phyloP scores from a whole-genome alignment of 2,113 vertebrate species.

The Phylloscopus trochilus region DNA sequence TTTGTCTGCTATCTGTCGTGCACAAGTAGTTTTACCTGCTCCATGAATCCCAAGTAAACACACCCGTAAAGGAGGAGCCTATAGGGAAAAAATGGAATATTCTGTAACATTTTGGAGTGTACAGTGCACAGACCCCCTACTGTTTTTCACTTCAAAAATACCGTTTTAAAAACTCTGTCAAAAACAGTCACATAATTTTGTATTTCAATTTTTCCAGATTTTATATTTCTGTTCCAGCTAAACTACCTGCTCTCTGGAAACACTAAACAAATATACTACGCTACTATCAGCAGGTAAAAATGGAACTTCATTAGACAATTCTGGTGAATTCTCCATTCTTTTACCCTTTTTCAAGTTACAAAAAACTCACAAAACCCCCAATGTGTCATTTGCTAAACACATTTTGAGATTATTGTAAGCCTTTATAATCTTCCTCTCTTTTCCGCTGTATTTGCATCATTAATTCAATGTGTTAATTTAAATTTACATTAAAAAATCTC shows the following conservation, averaged over 20 bases:
- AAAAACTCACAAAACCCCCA: neutral
- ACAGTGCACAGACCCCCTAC: neutral
- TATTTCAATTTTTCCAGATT: neutral
- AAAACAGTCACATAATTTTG: neutral
- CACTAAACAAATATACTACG: neutral
- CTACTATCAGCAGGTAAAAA: neutral
- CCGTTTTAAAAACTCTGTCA: neutral
- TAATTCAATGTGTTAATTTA: neutral
- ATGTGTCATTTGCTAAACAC: neutral
- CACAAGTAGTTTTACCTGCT: conserved; percentile 85
- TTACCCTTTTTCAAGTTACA: neutral
- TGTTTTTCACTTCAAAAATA: neutral
- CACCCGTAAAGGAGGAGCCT: conserved; percentile 88
- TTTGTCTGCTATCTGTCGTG: conserved; percentile 79
- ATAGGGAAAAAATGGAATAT: neutral
- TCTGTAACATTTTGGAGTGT: neutral
- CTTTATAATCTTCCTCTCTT: neutral
- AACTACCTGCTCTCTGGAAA: neutral
- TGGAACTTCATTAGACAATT: neutral
- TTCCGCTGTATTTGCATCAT: neutral
- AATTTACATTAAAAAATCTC: neutral
- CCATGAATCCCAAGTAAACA: conserved; percentile 83
- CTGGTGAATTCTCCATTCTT: neutral
- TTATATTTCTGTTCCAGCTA: neutral
- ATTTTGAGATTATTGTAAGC: neutral